Conservation (phyloP, 1,140 invertebrate genomes). For the Spodoptera frugiperda region DNA sequence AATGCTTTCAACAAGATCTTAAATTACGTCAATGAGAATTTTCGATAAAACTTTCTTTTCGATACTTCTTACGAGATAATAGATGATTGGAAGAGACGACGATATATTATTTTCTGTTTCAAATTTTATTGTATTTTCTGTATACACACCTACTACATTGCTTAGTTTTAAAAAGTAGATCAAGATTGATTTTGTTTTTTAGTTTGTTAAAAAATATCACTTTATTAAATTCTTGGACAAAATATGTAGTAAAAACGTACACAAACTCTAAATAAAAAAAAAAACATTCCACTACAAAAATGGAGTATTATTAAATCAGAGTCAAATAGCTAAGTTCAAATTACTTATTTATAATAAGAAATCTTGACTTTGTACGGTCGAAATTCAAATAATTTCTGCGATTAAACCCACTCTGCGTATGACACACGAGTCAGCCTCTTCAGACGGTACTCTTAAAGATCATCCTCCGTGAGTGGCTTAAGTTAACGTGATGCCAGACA, state of each 20-base stretch:
- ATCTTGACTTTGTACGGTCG: not conserved
- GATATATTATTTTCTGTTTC: not conserved
- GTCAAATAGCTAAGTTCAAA: too few relatives aligned
- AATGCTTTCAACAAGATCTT: constrained; percentile 35
- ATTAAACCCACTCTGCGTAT: not conserved
- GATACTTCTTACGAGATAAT: not conserved
- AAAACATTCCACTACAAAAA: too few relatives aligned
- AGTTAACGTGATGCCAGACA: constrained; percentile 6
- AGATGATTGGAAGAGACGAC: not conserved
- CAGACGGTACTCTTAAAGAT: constrained; percentile 11
- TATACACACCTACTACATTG: too few relatives aligned
- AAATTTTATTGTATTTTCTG: too few relatives aligned
- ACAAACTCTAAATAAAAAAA: too few relatives aligned
- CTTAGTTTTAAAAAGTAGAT: too few relatives aligned
- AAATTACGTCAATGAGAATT: not conserved
- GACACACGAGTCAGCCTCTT: constrained; percentile 20
- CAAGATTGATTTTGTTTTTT: too few relatives aligned
- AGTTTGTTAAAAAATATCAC: too few relatives aligned
- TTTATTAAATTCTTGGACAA: too few relatives aligned
- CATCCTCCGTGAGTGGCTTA: constrained; percentile 7
- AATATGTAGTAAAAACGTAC: too few relatives aligned
- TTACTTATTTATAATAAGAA: too few relatives aligned
- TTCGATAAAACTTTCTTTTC: not conserved
- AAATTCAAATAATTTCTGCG: not conserved
- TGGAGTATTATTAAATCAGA: too few relatives aligned